phyloP scores from a whole-genome alignment of 2,888 invertebrate genomes.

The Oxycera nigricornis region DNA sequence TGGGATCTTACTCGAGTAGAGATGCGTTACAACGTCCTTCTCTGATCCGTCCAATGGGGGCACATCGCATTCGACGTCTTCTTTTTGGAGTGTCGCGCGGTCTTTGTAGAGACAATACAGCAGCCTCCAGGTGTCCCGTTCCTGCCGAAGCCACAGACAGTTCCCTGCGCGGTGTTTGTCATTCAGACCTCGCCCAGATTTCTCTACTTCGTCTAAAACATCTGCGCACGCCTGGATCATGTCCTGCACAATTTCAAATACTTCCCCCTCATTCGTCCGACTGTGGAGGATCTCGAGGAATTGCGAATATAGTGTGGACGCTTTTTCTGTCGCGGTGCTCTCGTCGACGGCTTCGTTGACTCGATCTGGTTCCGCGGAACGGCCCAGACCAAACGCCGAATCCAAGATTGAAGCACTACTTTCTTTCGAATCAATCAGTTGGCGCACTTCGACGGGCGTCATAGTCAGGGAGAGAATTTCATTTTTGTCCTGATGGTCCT shows the following conservation, averaged over 20 bases:
- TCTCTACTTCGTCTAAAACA: slow-evolving; percentile 47
- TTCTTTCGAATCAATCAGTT: slow-evolving; percentile 49
- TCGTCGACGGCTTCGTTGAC: slow-evolving; percentile 36
- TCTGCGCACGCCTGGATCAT: slow-evolving; percentile 47
- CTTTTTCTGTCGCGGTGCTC: slow-evolving; percentile 51
- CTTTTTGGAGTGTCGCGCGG: slow-evolving; percentile 66
- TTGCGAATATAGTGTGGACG: slow-evolving; percentile 56
- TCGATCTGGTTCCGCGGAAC: slow-evolving; percentile 44
- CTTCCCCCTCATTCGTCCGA: slow-evolving; percentile 52
- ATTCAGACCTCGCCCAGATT: slow-evolving; percentile 30
- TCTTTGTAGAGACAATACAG: slow-evolving; percentile 83
- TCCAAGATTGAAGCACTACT: slow-evolving; percentile 2
- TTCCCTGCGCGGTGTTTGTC: slow-evolving; percentile 48
- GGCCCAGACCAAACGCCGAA: slow-evolving; percentile 19
- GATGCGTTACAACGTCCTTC: slow-evolving; percentile 62
- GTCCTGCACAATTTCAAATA: slow-evolving; percentile 49
- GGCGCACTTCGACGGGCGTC: slow-evolving; percentile 53
- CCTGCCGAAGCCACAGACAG: slow-evolving; percentile 74
- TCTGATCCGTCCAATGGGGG: slow-evolving; percentile 64
- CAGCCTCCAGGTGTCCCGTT: slow-evolving; percentile 89
- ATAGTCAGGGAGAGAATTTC: slow-evolving; percentile 53
- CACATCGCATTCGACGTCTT: slow-evolving; percentile 60
- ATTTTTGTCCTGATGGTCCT: slow-evolving; percentile 40
- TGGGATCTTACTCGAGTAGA: slow-evolving; percentile 61
- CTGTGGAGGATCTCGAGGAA: slow-evolving; percentile 59